phyloP scores from a whole-genome alignment of 1,140 invertebrate genomes.

The Drosophila mauritiana region DNA sequence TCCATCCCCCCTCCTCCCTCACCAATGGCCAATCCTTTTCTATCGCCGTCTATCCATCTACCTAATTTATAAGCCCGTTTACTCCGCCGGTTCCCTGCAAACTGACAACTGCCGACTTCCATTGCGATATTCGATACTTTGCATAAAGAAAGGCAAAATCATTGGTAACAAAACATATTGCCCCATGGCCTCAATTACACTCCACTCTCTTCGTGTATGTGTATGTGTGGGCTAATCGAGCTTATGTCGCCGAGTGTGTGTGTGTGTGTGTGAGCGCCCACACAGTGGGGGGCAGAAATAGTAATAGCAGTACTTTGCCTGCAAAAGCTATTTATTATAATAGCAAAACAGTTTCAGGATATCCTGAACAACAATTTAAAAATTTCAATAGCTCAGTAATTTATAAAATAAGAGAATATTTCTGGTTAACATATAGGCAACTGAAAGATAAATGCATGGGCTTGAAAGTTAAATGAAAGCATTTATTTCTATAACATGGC shows the following conservation, averaged over 20 bases:
- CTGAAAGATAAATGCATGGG: no score
- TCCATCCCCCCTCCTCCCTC: not conserved
- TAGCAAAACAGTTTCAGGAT: not conserved
- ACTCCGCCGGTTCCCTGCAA: constrained; percentile 16
- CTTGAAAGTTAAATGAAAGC: no score
- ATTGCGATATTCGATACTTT: constrained; percentile 81
- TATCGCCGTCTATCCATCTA: constrained; percentile 31
- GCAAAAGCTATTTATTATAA: not conserved
- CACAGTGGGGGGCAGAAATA: constrained; percentile 1
- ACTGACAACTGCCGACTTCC: constrained; percentile 40
- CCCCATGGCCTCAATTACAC: constrained; percentile 82
- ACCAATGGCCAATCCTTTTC: not conserved
- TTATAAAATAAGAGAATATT: no score
- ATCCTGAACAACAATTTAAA: no score
- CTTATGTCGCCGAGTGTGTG: constrained; percentile 38
- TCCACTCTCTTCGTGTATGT: constrained; percentile 54
- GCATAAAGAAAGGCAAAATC: constrained; percentile 81
- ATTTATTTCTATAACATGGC: no score
- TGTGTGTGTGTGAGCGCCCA: constrained; percentile 30
- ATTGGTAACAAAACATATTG: constrained; percentile 82
- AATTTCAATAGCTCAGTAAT: no score
- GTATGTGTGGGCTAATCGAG: constrained; percentile 59
- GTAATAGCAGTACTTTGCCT: not conserved
- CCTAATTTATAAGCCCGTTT: constrained; percentile 41
- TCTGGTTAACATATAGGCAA: no score